Conservation (phyloP, 2,113 vertebrate genomes). For the Propithecus coquereli region DNA sequence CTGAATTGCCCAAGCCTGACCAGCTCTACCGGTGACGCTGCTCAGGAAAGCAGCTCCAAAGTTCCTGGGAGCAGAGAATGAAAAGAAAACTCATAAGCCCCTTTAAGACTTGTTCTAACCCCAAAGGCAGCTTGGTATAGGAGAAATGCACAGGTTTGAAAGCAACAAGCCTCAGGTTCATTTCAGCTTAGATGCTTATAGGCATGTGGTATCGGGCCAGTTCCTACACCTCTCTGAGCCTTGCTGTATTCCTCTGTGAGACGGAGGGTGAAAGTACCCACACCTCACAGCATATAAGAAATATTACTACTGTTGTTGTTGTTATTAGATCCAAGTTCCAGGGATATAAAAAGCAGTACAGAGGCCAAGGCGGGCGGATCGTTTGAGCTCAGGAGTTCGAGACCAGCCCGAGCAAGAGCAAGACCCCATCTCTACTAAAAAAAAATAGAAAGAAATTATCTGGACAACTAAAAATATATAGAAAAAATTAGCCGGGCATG, state of each 20-base stretch:
- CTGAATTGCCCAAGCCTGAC: not conserved
- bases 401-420: too few species aligned
- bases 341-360: not conserved
- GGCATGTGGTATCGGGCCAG: not conserved
- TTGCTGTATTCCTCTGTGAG: not conserved
- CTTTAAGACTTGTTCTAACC: not conserved
- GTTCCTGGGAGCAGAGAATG: not conserved
- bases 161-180: not conserved
- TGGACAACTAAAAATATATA: too few species aligned
- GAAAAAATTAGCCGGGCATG: too few species aligned
- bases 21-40: not conserved
- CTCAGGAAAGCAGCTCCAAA: not conserved
- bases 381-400: too few species aligned
- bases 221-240: not conserved
- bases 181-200: not conserved
- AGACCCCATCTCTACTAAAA: too few species aligned
- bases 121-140: not conserved
- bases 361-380: too few species aligned
- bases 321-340: not conserved
- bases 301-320: not conserved
- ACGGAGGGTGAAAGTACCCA: not conserved
- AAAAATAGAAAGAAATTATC: too few species aligned
- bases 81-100: not conserved
- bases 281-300: not conserved
- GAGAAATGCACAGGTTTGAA: not conserved